Base-by-base conservation (phyloP, 2,888 invertebrate species). In the Herminia tarsipennalis region DNA sequence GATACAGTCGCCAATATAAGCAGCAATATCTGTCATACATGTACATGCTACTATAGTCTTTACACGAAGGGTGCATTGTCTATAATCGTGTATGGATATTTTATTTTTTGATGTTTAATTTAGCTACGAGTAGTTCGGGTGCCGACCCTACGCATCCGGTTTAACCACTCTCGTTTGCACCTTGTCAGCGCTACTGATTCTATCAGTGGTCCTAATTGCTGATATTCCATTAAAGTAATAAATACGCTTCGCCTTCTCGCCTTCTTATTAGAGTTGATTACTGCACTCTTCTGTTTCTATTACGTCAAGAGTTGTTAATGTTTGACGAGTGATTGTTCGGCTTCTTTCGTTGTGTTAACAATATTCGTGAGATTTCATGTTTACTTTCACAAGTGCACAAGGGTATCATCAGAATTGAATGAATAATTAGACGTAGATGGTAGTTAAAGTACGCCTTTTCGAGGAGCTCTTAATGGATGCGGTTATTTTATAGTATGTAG, bases 171-270 rank as follows among this genome's bases (percentile, higher is more conserved):
- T 88, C 88, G 89, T 89, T 90, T 90, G 88, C 90, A 90, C 88
- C 89, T 89, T 90, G 90, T 89, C 90, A 89, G 89, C 86, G 82
- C 85, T 81, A 80, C 86, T 76, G 90, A 90, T 90, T 85, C 85
- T 86, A 88, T 88, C 89, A 81, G 59, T 63, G 66, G 65, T 75
- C 77, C 86, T 90, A 89, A 89, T 90, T 89, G 88, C 86, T 88
- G 85, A 90, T 88, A 89, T 88, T 89, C 88, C 88, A 88, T 89
- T 88, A 88, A 83, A 85, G 82, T 88, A 86, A 87, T 89, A 88
- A 86, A 87, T 86, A 88, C 78, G 80, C 74, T 77, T 76, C 76
- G 79, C 80, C 78, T 85, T 87, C 86, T 83, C 88, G 79, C 87
- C 88, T 88, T 76, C 81, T 77, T 81, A 87, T 89, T 87, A 88